Base-by-base conservation (phyloP, 2,113 vertebrate species). In the Mustela nigripes region DNA sequence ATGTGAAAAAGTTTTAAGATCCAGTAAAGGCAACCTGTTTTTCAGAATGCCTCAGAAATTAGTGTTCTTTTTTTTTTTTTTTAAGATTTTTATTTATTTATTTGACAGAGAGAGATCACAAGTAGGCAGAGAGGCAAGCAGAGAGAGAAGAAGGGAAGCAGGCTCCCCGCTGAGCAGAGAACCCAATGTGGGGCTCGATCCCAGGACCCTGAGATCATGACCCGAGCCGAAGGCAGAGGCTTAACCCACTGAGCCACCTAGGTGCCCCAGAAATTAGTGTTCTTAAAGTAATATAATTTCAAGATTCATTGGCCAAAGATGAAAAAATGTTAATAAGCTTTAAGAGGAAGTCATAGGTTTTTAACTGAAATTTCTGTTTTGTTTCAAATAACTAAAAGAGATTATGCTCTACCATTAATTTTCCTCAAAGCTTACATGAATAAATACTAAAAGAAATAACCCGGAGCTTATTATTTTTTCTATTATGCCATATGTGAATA, bases 371-470 rank as follows among this genome's bases (percentile, higher is more conserved):
- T 60, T 58, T 60, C 93, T 63, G 4, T 28, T 86, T 83, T 74
- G 76, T 89, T 84, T 95, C 33, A 65, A 58, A 65, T 89, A 67
- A 76, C 5, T 36, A 73, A 60, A 62, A 78, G 21, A 67, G 36
- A 86, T 18, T 28, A 31, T 82, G 24, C 16, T 31, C 3, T 56
- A 14, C n/a, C 24, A 36, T 86, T 82, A 36, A 28, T 53, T 91
- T 65, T 48, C 7, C 53, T 80, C 63, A 89, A 36, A 50, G 11
- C 58, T 89, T 67, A 69, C 33, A 76, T 84, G 16, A 60, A 39
- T 76, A 93, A 58, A 93, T 93, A 89, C 60, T 56, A 78, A 71
- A 95, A 89, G 18, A 28, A 71, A 89, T 97, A 71, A 92, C 65
- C 42, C 31, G 81, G 39, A 76, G 14, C 42, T 91, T 84, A 1